phyloP scores from a whole-genome alignment of 2,888 invertebrate genomes.

The Chrysodeixis includens region DNA sequence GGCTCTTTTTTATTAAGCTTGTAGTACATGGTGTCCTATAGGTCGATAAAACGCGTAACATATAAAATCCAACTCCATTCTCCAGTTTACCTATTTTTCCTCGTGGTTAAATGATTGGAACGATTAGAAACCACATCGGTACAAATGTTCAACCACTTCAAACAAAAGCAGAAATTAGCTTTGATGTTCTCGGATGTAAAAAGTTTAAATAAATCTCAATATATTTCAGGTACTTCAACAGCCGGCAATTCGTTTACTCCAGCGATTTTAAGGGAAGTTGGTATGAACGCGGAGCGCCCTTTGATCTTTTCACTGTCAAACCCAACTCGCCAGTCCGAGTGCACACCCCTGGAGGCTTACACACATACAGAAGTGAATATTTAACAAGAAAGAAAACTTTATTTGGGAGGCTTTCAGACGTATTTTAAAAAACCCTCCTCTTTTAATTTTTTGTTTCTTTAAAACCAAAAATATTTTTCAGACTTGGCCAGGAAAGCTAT shows the following conservation, averaged over 20 bases:
- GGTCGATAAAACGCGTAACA: background rate
- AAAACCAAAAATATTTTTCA: no score
- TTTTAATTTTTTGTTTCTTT: no score
- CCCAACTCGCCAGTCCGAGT: constrained; percentile 98
- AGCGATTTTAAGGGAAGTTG: constrained; percentile 95
- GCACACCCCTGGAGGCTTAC: constrained; percentile 97
- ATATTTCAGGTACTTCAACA: constrained; percentile 79
- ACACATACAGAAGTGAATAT: constrained; percentile 63
- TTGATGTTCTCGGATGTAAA: background rate
- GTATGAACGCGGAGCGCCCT: constrained; percentile 93
- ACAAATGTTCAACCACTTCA: background rate
- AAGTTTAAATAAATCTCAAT: background rate
- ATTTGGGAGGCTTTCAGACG: background rate
- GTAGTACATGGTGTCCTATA: background rate
- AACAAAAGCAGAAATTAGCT: background rate
- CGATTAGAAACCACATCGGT: background rate
- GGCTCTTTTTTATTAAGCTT: background rate
- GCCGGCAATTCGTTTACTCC: constrained; percentile 96
- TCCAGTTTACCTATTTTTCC: background rate
- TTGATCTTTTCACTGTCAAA: constrained; percentile 98
- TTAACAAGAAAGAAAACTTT: background rate
- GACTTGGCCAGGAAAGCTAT: no score
- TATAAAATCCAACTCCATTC: background rate
- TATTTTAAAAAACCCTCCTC: no score
- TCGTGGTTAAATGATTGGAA: background rate